These are phyloP conservation scores for Prinia subflava DNA, from an alignment of 2,113 vertebrate species.

Conservation along the genomic window DNA sequence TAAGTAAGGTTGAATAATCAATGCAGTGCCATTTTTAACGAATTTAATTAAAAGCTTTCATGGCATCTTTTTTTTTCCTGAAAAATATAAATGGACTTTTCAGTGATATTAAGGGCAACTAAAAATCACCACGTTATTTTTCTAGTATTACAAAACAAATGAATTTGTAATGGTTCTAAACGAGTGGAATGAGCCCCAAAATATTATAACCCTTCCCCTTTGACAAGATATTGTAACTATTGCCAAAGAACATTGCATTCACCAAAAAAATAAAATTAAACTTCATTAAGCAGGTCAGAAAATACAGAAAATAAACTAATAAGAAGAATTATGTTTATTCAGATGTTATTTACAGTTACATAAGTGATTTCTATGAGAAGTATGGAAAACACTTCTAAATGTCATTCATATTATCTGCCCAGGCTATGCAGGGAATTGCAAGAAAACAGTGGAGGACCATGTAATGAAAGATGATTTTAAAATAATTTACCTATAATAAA, in stretches of 20 bases:
- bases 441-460: background rate
- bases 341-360: background rate
- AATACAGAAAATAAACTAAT: background rate
- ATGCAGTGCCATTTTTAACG: background rate
- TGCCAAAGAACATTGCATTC: background rate
- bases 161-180: background rate
- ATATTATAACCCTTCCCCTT: background rate
- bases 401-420: background rate
- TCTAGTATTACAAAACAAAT: background rate
- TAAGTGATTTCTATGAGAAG: background rate
- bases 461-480: background rate
- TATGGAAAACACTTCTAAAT: background rate
- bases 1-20: slow-evolving; percentile 36
- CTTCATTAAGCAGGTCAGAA: background rate
- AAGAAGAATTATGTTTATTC: background rate
- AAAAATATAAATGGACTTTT: slow-evolving; percentile 1
- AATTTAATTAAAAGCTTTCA: slow-evolving; percentile 19
- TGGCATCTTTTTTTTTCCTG: background rate
- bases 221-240: background rate
- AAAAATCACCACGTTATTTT: background rate
- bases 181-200: background rate
- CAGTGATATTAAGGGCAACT: background rate
- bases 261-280: background rate
- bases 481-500: background rate
- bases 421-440: background rate